Evolutionary conservation across 2,113 vertebrate species (phyloP).

Genomic region (Platanista minor): DNA sequence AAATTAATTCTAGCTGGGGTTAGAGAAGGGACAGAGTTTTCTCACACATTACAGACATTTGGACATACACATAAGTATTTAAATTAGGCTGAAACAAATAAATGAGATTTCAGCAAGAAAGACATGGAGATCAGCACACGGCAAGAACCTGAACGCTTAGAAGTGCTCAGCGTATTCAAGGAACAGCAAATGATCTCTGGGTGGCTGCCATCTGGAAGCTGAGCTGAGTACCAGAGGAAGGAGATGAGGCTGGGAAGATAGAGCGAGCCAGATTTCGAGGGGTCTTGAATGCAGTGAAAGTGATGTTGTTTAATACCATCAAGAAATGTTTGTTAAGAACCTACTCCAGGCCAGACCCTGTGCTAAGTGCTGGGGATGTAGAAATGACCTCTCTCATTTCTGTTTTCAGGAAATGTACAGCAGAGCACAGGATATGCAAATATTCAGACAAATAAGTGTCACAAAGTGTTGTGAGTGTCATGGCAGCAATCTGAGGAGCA

Average conservation of each 20-base stretch:
- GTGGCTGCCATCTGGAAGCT: not conserved
- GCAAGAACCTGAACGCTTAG: conserved; percentile 20
- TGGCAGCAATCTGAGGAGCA: not conserved
- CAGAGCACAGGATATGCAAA: not conserved
- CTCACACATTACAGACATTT: conserved; percentile 20
- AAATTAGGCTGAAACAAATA: conserved; percentile 30
- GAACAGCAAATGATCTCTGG: not conserved
- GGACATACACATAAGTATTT: conserved; percentile 1
- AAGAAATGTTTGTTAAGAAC: conserved; percentile 13
- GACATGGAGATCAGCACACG: not conserved
- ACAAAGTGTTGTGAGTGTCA: not conserved
- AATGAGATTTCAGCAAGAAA: conserved; percentile 49
- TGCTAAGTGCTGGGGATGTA: not conserved
- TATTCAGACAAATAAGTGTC: not conserved
- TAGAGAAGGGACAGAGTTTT: conserved; percentile 28
- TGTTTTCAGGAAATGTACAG: not conserved
- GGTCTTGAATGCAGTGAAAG: not conserved
- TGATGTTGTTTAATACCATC: not conserved
- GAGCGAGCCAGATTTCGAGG: not conserved
- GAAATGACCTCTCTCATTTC: not conserved
- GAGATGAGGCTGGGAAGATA: not conserved
- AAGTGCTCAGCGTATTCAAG: conserved; percentile 19
- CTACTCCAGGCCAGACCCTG: not conserved
- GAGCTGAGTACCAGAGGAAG: not conserved
- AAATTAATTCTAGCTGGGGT: conserved; percentile 54